phyloP scores from a whole-genome alignment of 2,888 invertebrate species.

The Drosophila flavopinicola region DNA sequence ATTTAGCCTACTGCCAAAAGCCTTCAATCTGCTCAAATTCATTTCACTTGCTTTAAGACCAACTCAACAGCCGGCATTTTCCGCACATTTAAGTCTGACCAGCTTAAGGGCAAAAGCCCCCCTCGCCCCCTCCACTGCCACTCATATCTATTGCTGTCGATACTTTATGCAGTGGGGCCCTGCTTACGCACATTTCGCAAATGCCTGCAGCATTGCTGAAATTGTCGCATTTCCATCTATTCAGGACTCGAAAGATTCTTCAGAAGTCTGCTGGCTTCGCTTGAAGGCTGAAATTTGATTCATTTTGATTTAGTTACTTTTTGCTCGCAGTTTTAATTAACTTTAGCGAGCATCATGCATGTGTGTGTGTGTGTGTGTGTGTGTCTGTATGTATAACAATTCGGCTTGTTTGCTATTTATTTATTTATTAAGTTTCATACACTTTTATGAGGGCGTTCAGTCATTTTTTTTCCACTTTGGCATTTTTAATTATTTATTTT shows the following conservation, averaged over 20 bases:
- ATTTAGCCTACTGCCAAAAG: constrained; percentile 7
- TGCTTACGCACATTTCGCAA: constrained; percentile 7
- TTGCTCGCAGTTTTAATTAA: constrained; percentile 47
- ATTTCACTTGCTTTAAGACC: constrained; percentile 16
- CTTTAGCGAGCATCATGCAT: constrained; percentile 24
- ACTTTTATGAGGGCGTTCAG: constrained; percentile 33
- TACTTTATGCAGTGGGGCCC: constrained; percentile 7
- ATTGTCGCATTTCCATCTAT: constrained; percentile 30
- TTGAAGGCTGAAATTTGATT: constrained; percentile 37
- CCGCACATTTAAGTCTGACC: constrained; percentile 30
- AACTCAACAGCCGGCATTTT: constrained; percentile 19
- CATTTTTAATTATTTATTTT: constrained; percentile 62
- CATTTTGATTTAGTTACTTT: constrained; percentile 46
- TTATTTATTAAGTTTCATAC: constrained; percentile 60
- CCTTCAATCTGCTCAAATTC: constrained; percentile 20
- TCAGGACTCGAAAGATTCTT: neutral
- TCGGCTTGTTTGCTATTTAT: constrained; percentile 51
- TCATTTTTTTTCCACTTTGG: constrained; percentile 38
- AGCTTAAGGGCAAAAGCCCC: neutral
- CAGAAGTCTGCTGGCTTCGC: neutral
- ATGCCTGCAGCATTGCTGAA: constrained; percentile 21
- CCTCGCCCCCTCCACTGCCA: neutral
- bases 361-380: constrained; percentile 4
- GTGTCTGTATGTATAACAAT: constrained; percentile 15
- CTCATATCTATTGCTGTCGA: constrained; percentile 4